These are phyloP conservation scores for Trichogramma evanescens DNA, from an alignment of 2,888 invertebrate genomes.

Conservation along the genomic window DNA sequence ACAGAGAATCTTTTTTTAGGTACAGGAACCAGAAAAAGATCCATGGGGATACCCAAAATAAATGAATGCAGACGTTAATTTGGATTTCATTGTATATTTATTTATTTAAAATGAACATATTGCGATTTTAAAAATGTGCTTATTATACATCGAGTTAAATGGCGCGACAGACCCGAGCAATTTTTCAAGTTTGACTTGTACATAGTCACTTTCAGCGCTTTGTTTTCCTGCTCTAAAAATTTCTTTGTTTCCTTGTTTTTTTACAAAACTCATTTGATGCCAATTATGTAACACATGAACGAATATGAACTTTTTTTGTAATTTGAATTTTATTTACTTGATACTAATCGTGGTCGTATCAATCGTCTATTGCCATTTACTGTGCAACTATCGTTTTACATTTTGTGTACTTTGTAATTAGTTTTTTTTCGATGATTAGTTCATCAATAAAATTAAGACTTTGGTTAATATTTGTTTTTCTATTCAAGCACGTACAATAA, in stretches of 20 bases:
- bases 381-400: too few relatives aligned
- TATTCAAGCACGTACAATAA: too few relatives aligned
- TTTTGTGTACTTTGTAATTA: too few relatives aligned
- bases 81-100: conserved; percentile 12
- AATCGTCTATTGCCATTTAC: too few relatives aligned
- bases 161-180: conserved; percentile 9
- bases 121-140: conserved; percentile 18
- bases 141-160: conserved; percentile 16
- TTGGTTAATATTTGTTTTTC: too few relatives aligned
- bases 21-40: conserved; percentile 64
- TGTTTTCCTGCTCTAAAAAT: not conserved
- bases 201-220: not conserved
- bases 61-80: conserved; percentile 11
- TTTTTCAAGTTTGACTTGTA: conserved; percentile 15
- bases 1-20: too few relatives aligned
- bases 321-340: conserved; percentile 3
- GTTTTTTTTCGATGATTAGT: too few relatives aligned
- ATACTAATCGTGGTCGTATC: too few relatives aligned
- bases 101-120: conserved; percentile 13
- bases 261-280: conserved; percentile 45
- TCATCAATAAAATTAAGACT: too few relatives aligned
- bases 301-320: conserved; percentile 46
- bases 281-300: conserved; percentile 39
- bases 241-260: conserved; percentile 25
- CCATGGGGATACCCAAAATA: conserved; percentile 66